Evolutionary conservation across 1,140 invertebrate species (phyloP).

Genomic region (Platyscapa corneri): DNA sequence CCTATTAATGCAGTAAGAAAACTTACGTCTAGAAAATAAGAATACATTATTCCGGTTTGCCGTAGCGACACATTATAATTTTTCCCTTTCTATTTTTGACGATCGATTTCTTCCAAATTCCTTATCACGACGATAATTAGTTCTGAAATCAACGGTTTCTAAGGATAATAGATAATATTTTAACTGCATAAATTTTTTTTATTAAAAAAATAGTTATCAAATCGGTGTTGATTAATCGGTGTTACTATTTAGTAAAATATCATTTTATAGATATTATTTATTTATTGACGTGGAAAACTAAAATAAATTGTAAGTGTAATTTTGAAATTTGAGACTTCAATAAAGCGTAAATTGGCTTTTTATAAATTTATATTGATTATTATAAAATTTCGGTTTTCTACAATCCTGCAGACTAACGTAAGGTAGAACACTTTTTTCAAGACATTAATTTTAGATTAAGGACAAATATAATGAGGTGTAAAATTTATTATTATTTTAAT

Average conservation of each 20-base stretch:
- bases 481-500: too few species aligned
- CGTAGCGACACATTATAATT: neutral
- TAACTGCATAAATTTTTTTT: neutral
- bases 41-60: neutral
- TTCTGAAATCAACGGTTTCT: neutral
- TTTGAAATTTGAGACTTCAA: too few species aligned
- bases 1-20: conserved; percentile 21
- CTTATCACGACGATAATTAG: neutral
- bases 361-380: too few species aligned
- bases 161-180: neutral
- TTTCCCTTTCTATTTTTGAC: neutral
- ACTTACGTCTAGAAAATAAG: conserved; percentile 19
- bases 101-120: conserved; percentile 17
- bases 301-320: too few species aligned
- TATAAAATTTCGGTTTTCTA: too few species aligned
- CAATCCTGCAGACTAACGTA: too few species aligned
- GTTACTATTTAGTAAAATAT: neutral
- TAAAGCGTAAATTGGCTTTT: too few species aligned
- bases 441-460: too few species aligned
- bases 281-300: too few species aligned
- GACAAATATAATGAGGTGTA: too few species aligned
- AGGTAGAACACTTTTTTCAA: too few species aligned
- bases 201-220: neutral
- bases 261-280: neutral
- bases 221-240: neutral